A percentile compares a stretch with the other conserved stretches of the same genome.
These are phyloP conservation scores for Chaetoderma sp. DNA, from an alignment of 2,888 invertebrate species.

Conservation along the genomic window DNA sequence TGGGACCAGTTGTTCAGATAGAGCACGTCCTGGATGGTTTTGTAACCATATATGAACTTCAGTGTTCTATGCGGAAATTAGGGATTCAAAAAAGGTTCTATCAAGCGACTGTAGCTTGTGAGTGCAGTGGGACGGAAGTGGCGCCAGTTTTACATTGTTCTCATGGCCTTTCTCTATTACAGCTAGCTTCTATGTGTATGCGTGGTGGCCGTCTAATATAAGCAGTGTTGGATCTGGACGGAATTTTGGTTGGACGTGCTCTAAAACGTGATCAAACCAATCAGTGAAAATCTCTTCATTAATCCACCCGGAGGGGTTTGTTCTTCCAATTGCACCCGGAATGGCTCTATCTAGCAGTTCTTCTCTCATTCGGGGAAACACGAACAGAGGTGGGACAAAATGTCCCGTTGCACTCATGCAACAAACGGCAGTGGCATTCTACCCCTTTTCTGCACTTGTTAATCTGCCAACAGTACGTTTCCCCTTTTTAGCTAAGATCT, in stretches of 20 bases:
- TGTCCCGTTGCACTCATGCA: too few relatives aligned
- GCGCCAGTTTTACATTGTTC: background rate
- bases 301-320: constrained; percentile 1
- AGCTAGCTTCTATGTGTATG: background rate
- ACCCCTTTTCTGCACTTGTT: too few relatives aligned
- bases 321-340: background rate
- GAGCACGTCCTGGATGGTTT: background rate
- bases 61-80: too few relatives aligned
- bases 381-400: background rate
- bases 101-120: background rate
- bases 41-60: constrained; percentile 1
- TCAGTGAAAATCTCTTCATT: background rate
- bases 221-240: background rate
- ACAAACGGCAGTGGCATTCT: too few relatives aligned
- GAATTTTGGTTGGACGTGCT: background rate
- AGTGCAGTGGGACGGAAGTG: constrained; percentile 4
- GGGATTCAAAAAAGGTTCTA: background rate
- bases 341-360: background rate
- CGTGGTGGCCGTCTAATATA: background rate
- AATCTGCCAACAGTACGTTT: too few relatives aligned
- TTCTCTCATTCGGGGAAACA: background rate
- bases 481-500: too few relatives aligned
- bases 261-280: constrained; percentile 8
- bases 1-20: background rate
- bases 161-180: background rate